phyloP scores from a whole-genome alignment of 1,140 invertebrate species.

The Callitettix versicolor region DNA sequence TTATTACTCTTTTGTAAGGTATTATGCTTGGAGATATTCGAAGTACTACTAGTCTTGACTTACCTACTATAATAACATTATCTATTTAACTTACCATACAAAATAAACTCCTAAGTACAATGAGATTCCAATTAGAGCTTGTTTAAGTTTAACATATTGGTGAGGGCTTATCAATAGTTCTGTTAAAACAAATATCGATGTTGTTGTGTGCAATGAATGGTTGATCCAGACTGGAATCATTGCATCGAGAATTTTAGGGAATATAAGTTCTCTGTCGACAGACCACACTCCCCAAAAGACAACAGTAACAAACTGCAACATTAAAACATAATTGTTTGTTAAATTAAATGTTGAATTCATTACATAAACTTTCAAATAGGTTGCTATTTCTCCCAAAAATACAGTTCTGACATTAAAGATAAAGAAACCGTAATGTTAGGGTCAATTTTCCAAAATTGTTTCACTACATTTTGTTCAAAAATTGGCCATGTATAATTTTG shows the following conservation, averaged over 20 bases:
- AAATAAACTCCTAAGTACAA: slow-evolving; percentile 56
- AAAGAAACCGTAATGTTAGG: too few relatives aligned
- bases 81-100: slow-evolving; percentile 43
- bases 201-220: slow-evolving; percentile 75
- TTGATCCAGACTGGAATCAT: slow-evolving; percentile 78
- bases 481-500: too few relatives aligned
- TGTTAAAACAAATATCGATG: slow-evolving; percentile 56
- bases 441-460: too few relatives aligned
- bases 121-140: slow-evolving; percentile 45
- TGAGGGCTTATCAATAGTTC: slow-evolving; percentile 57
- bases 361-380: too few relatives aligned
- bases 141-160: slow-evolving; percentile 51
- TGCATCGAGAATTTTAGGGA: slow-evolving; percentile 64
- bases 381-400: too few relatives aligned
- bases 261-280: slow-evolving; percentile 76
- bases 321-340: not conserved
- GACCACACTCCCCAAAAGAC: slow-evolving; percentile 79
- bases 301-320: slow-evolving; percentile 63
- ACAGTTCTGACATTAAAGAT: too few relatives aligned
- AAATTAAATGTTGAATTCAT: slow-evolving; percentile 14
- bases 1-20: too few relatives aligned
- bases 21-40: too few relatives aligned
- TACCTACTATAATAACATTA: not conserved
- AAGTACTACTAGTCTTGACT: too few relatives aligned
- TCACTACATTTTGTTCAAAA: too few relatives aligned